phyloP scores from a whole-genome alignment of 1,140 invertebrate species.

The Zaprionus taronus region DNA sequence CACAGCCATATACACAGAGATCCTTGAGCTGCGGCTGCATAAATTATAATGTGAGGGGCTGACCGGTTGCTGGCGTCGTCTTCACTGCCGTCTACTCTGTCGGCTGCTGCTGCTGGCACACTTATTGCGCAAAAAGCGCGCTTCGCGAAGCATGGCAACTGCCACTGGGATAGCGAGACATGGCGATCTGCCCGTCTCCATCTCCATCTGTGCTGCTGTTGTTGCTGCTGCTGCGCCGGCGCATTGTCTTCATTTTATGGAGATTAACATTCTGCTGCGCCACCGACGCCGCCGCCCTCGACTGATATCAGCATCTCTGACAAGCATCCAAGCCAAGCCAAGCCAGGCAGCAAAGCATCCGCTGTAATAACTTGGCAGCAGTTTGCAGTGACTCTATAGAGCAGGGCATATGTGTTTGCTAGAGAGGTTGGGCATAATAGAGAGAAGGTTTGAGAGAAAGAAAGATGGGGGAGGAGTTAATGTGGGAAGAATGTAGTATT shows the following conservation, averaged over 20 bases:
- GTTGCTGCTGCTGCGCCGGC: conserved; percentile 56
- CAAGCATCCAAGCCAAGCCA: conserved; percentile 53
- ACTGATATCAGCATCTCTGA: conserved; percentile 76
- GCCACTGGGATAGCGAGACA: conserved; percentile 36
- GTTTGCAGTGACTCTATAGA: not conserved
- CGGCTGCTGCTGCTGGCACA: conserved; percentile 66
- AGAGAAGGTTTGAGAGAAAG: not conserved
- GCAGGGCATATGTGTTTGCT: not conserved
- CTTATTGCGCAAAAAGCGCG: conserved; percentile 81
- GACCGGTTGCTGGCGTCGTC: conserved; percentile 65
- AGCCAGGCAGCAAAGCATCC: conserved; percentile 70
- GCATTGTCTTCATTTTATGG: conserved; percentile 83
- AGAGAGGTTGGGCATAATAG: too few species aligned
- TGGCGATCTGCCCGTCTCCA: not conserved
- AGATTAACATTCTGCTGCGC: conserved; percentile 80
- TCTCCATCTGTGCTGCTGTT: not conserved
- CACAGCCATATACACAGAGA: conserved; percentile 33
- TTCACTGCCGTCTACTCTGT: not conserved
- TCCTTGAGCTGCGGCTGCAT: conserved; percentile 78
- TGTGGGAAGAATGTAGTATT: not conserved
- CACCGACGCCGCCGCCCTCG: conserved; percentile 30
- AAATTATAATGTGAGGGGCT: conserved; percentile 72
- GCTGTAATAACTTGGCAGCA: conserved; percentile 45
- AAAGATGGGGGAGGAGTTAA: not conserved
- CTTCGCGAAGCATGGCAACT: conserved; percentile 78